These are phyloP conservation scores for Nyctalus aviator DNA, from an alignment of 2,797 vertebrate genomes.

Conservation along the genomic window DNA sequence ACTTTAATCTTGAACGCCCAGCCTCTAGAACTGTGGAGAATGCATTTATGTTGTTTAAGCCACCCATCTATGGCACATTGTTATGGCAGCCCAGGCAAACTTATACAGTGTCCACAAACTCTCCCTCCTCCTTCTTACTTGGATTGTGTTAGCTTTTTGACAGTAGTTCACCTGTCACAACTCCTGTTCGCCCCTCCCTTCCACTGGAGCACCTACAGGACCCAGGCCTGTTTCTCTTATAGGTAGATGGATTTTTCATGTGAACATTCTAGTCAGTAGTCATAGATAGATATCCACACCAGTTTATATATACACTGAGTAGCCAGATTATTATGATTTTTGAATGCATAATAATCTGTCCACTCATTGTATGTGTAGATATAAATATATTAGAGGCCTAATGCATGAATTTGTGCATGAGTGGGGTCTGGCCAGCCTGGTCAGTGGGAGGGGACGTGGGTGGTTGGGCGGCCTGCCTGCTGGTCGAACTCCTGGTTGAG, in stretches of 20 bases:
- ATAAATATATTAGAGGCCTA: too few relatives aligned
- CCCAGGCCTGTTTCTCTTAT: neutral
- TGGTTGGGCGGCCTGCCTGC: too few relatives aligned
- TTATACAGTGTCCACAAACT: neutral
- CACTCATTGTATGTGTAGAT: too few relatives aligned
- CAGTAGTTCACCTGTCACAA: neutral
- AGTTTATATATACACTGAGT: conserved; percentile 34
- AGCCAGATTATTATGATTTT: too few relatives aligned
- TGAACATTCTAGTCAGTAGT: neutral
- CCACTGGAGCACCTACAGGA: neutral
- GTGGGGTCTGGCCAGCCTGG: too few relatives aligned
- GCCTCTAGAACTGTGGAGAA: neutral
- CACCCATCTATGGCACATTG: neutral
- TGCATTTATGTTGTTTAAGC: neutral
- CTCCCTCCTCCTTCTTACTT: neutral
- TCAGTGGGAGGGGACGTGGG: too few relatives aligned
- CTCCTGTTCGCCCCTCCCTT: neutral
- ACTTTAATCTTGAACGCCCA: neutral
- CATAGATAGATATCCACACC: conserved; percentile 25
- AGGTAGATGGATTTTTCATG: neutral
- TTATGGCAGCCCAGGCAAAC: neutral
- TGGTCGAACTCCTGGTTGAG: too few relatives aligned
- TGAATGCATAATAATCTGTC: too few relatives aligned
- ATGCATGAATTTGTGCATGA: too few relatives aligned
- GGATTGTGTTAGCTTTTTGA: neutral